Base-by-base conservation (phyloP, 2,113 vertebrate species). In the Candoia aspera region DNA sequence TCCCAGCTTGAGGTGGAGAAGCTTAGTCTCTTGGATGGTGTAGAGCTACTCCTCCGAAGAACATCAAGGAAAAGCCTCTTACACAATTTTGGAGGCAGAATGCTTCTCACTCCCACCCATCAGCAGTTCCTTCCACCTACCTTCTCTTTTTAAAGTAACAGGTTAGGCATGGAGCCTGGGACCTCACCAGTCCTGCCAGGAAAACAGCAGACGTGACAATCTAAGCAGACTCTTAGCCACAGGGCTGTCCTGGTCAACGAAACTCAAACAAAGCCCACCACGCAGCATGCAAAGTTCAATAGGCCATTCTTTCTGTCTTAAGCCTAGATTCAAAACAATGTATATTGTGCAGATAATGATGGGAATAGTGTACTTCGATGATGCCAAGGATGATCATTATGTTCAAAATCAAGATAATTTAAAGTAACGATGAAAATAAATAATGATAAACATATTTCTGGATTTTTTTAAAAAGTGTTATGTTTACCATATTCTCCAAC, bases 21-120 rank as follows among this genome's bases (percentile, higher is more conserved):
- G 46, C 79, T 53, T 91, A 68, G 33, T 84, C 83, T 88, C 92
- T 90, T 2, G 90, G 92, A 10, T 58, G 33, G 54, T 5, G 42
- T 46, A 90, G 0, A 57, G 91, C 26, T 2, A 23, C 87, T 2
- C 87, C 92, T 53, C 3, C 0, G 0, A 62, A 55, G 3, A 89
- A 91, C 59, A 0, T 57, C 17, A 0, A 12, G 73, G 33, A 79
- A 79, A n/a, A 33, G 29, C 88, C n/a, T 60, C 5, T 54, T 91
- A 89, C 90, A 73, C 91, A 95, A 89, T 2, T 0, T 4, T 15
- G 26, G 59, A 12, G 73, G 1, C 0, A 33, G 86, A 68, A 92
- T 64, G 53, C 86, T 83, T 58, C 58, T 55, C 57, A 49, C 24
- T 86, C 19, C 88, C 1, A 87, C 49, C 87, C 0, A 0, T 68